Evolutionary conservation across 1,140 invertebrate species (phyloP).

Genomic region (Diorhabda sublineata): DNA sequence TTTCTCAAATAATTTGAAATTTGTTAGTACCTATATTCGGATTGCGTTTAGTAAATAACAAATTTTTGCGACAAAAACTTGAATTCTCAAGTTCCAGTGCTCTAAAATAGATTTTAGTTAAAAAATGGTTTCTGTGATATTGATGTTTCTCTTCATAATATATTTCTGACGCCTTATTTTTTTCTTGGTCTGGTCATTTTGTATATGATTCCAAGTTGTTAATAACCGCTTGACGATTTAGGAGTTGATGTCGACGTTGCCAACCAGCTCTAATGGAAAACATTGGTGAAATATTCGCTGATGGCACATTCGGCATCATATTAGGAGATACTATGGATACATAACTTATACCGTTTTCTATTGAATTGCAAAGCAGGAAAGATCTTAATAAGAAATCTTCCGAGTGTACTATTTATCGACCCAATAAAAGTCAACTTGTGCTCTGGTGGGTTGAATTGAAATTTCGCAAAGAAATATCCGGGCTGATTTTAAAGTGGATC

Average conservation of each 20-base stretch:
- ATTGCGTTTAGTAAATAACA: too few species aligned
- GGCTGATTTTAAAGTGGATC: not conserved
- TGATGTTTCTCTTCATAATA: too few species aligned
- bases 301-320: not conserved
- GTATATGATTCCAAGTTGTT: too few species aligned
- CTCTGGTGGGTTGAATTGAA: not conserved
- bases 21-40: too few species aligned
- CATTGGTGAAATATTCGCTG: not conserved
- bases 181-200: too few species aligned
- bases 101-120: too few species aligned
- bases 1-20: too few species aligned
- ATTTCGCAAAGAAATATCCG: not conserved
- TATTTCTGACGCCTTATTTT: too few species aligned
- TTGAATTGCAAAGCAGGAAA: not conserved
- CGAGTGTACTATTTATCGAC: not conserved
- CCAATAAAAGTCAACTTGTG: not conserved
- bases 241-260: not conserved
- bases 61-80: too few species aligned
- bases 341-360: constrained; percentile 1
- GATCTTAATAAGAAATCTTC: constrained; percentile 2
- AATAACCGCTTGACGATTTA: too few species aligned
- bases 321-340: not conserved
- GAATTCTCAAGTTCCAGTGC: too few species aligned
- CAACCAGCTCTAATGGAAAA: not conserved
- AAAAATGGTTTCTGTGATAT: too few species aligned